Evolutionary conservation across 2,888 invertebrate species (phyloP).

Genomic region (Meliscaeva auricollis): DNA sequence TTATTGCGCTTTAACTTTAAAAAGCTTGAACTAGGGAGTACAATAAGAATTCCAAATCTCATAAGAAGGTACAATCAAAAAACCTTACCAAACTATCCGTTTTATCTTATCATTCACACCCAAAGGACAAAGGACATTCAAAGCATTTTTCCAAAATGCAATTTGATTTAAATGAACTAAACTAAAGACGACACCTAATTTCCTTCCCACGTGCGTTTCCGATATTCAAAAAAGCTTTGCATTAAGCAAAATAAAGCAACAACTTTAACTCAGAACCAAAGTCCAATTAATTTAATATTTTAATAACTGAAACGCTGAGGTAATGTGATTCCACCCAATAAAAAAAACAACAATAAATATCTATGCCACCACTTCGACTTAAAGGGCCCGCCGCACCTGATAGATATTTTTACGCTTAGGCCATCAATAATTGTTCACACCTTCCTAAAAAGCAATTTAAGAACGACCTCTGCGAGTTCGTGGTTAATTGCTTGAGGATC

Average conservation of each 20-base stretch:
- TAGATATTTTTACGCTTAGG: constrained; percentile 65
- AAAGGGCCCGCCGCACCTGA: constrained; percentile 66
- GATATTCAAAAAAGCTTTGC: constrained; percentile 34
- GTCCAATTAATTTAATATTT: constrained; percentile 54
- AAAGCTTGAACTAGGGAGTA: too few species aligned
- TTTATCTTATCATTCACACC: too few species aligned
- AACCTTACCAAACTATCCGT: too few species aligned
- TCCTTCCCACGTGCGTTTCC: constrained; percentile 74
- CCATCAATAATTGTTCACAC: constrained; percentile 61
- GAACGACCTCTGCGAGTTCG: constrained; percentile 48
- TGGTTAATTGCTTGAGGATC: constrained; percentile 60
- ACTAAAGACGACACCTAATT: constrained; percentile 57
- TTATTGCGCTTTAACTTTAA: too few species aligned
- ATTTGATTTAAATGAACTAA: constrained; percentile 5
- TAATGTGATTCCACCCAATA: constrained; percentile 31
- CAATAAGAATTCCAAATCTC: too few species aligned
- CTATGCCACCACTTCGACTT: constrained; percentile 60
- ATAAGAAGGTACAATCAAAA: too few species aligned
- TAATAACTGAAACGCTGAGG: constrained; percentile 45
- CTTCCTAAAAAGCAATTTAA: constrained; percentile 45
- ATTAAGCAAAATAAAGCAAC: constrained; percentile 1
- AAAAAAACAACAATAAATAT: constrained; percentile 32
- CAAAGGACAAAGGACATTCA: too few species aligned
- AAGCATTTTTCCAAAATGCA: not conserved
- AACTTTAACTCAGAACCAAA: constrained; percentile 46